These are phyloP conservation scores for Esox niger DNA, from an alignment of 2,113 vertebrate species.

Conservation along the genomic window DNA sequence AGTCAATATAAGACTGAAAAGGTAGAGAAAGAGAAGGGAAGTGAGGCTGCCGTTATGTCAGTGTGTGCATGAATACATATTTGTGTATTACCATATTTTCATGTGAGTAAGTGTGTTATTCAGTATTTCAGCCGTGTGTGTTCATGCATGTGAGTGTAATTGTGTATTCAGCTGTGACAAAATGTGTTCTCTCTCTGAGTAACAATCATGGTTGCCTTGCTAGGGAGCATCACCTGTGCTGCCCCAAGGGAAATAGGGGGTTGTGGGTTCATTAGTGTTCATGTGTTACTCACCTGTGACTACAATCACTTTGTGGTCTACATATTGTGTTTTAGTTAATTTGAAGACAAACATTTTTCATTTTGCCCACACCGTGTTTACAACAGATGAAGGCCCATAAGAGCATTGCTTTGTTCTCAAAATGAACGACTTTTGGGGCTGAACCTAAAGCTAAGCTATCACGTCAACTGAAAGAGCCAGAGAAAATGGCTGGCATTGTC, in stretches of 20 bases:
- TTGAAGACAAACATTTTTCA: not conserved
- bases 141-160: constrained; percentile 22
- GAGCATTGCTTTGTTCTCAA: not conserved
- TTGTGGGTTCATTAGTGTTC: constrained; percentile 59
- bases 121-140: not conserved
- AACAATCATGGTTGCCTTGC: constrained; percentile 13
- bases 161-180: constrained; percentile 13
- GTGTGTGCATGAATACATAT: not conserved
- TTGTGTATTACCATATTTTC: not conserved
- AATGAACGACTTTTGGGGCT: not conserved
- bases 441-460: constrained; percentile 2
- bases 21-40: too few species aligned
- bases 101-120: not conserved
- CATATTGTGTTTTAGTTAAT: constrained; percentile 13
- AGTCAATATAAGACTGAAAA: not conserved
- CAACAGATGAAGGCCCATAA: not conserved
- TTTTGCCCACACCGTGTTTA: not conserved
- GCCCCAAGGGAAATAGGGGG: constrained; percentile 28
- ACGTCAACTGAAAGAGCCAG: not conserved
- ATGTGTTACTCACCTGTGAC: constrained; percentile 21
- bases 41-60: too few species aligned
- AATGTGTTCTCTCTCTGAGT: constrained; percentile 34
- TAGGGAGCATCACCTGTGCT: constrained; percentile 48
- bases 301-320: constrained; percentile 27
- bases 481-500: not conserved